Conservation (phyloP, 2,797 vertebrate species). For the Ceryle rudis region DNA sequence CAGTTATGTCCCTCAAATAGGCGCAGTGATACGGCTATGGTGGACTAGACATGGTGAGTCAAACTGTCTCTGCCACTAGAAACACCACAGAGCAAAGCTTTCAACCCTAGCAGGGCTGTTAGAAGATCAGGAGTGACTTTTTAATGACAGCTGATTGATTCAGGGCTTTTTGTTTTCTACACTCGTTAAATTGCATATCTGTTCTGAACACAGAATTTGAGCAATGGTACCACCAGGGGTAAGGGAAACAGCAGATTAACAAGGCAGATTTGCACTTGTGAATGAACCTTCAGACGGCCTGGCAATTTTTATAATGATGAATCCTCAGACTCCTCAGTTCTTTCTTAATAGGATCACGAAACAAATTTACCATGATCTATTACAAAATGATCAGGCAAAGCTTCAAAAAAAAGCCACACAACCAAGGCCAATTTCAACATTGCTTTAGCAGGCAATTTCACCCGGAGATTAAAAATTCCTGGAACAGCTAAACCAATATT, state of each 20-base stretch:
- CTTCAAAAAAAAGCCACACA: constrained; percentile 51
- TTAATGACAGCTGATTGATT: not conserved
- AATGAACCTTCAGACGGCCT: constrained; percentile 32
- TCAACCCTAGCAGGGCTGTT: not conserved
- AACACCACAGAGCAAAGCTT: not conserved
- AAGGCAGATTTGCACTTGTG: constrained; percentile 41
- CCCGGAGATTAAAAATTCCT: constrained; percentile 69
- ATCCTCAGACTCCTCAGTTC: constrained; percentile 26
- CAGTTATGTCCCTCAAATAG: not conserved
- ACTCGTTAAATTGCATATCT: not conserved
- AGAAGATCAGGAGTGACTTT: not conserved
- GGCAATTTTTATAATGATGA: constrained; percentile 49
- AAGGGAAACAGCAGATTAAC: constrained; percentile 34
- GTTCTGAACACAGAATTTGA: constrained; percentile 4
- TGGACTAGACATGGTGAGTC: not conserved
- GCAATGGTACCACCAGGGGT: not conserved
- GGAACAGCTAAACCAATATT: constrained; percentile 71
- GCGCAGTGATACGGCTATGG: fast-evolving
- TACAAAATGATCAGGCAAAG: constrained; percentile 63
- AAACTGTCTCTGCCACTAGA: not conserved
- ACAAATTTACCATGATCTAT: constrained; percentile 63
- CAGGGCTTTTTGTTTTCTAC: not conserved
- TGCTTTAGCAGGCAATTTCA: constrained; percentile 73
- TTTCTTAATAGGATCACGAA: constrained; percentile 62
- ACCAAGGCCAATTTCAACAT: constrained; percentile 62